Conservation (phyloP, 2,797 vertebrate species). For the Neostethus bicornis region DNA sequence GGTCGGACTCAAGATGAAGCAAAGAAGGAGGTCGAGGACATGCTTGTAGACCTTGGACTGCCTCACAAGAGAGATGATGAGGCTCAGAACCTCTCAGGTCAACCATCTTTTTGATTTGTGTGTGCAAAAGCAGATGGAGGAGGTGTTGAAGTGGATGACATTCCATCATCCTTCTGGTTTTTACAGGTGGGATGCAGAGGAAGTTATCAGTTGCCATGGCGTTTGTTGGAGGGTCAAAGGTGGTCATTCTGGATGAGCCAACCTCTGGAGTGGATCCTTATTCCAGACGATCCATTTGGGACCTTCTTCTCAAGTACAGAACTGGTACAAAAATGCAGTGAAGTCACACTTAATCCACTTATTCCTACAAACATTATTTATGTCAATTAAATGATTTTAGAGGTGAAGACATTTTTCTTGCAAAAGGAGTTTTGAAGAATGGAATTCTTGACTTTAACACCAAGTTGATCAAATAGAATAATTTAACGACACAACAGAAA, state of each 20-base stretch:
- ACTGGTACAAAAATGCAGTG: slow-evolving; percentile 76
- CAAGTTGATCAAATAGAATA: slow-evolving; percentile 48
- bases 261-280: slow-evolving; percentile 97
- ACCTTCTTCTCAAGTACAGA: slow-evolving; percentile 93
- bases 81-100: slow-evolving; percentile 93
- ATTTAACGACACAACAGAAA: slow-evolving; percentile 25
- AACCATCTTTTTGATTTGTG: neutral
- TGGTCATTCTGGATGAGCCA: slow-evolving; percentile 94
- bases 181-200: slow-evolving; percentile 92
- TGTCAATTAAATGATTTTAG: neutral
- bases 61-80: slow-evolving; percentile 91
- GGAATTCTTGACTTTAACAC: slow-evolving; percentile 41
- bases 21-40: slow-evolving; percentile 84
- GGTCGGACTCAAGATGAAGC: slow-evolving; percentile 85
- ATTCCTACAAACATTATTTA: neutral
- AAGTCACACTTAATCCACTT: slow-evolving; percentile 4
- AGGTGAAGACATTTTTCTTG: neutral
- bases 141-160: neutral
- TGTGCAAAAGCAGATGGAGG: neutral
- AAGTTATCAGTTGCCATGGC: slow-evolving; percentile 95
- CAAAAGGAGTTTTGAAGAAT: slow-evolving; percentile 4
- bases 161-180: neutral
- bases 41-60: slow-evolving; percentile 89
- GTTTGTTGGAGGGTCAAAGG: slow-evolving; percentile 93
- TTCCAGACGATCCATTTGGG: slow-evolving; percentile 96